Percentiles rank a stretch among this genome's conserved stretches.
phyloP scores from a whole-genome alignment of 1,140 invertebrate genomes.

The Listronotus oregonensis region DNA sequence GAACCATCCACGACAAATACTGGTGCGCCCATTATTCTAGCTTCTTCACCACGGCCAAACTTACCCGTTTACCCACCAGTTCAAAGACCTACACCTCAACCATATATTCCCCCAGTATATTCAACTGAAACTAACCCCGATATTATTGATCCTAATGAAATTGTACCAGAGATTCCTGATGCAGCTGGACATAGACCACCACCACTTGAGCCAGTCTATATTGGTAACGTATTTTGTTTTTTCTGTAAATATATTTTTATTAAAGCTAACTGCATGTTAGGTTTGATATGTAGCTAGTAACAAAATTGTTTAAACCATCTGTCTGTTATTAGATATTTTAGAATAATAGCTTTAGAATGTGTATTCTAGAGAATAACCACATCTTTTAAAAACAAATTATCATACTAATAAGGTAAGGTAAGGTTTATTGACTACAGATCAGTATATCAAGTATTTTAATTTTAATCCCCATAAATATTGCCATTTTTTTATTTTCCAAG shows the following conservation, averaged over 20 bases:
- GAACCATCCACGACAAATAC: conserved; percentile 34
- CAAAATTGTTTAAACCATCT: too few relatives aligned
- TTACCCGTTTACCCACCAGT: conserved; percentile 10
- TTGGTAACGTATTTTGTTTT: conserved; percentile 24
- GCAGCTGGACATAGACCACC: conserved; percentile 7
- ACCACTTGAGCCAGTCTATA: conserved; percentile 19
- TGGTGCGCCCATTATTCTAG: background rate
- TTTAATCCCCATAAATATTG: too few relatives aligned
- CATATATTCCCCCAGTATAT: conserved; percentile 33
- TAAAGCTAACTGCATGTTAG: background rate
- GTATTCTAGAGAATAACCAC: too few relatives aligned
- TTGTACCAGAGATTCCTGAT: conserved; percentile 23
- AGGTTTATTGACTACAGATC: too few relatives aligned
- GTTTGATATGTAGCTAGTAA: too few relatives aligned
- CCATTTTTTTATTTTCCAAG: too few relatives aligned
- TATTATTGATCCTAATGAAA: conserved; percentile 35
- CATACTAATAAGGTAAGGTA: too few relatives aligned
- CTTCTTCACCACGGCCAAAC: background rate
- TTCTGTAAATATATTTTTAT: background rate
- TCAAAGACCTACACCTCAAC: conserved; percentile 36
- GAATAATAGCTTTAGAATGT: too few relatives aligned
- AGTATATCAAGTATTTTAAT: too few relatives aligned
- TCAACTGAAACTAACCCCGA: conserved; percentile 27
- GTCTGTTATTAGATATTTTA: too few relatives aligned
- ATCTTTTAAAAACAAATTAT: too few relatives aligned